Base-by-base conservation (phyloP, 2,113 vertebrate species). In the Notothenia rossii region DNA sequence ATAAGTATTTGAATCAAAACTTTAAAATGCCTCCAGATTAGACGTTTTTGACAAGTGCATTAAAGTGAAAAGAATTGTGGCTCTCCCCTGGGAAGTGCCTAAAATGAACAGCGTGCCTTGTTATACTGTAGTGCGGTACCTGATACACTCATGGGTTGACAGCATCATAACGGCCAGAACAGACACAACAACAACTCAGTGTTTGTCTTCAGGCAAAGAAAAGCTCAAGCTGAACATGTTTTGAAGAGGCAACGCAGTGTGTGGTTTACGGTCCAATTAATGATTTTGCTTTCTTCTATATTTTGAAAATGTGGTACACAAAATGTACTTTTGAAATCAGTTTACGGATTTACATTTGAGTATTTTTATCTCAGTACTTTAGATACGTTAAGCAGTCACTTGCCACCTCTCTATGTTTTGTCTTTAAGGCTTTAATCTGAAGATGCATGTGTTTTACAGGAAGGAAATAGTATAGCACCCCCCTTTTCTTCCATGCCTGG, bases 51-150 rank as follows among this genome's bases (percentile, higher is more conserved):
- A 79, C 61, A 63, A 56, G 71, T 54, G 62, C 17, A 55, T 73
- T 53, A 45, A 67, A 79, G 40, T 67, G 54, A 76, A 83, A 79
- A 43, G 50, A 69, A 56, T 43, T 25, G 71, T 7, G 12, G 14
- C 12, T 67, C 61, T 72, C 84, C 46, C 36, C 45, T 68, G 75
- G 65, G 74, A 83, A 48, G 49, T 55, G 59, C 25, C 72, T 83
- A 46, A 85, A 79, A 79, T 68, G 64, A 63, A 76, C 80, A 66
- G 58, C 1, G 3, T 62, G 77, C 40, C 29, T 66, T 53, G 66
- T 72, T 68, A 69, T 72, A 78, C 25, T 25, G 25, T 25, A 25
- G 25, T 25, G 2, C 22, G 22, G 48, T 58, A 49, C 72, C 72
- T 58, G 64, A 79, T 63, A 73, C 29, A 29, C n/a, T 77, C 8